These are phyloP conservation scores for Dendrocincla tyrannina DNA, from an alignment of 2,797 vertebrate genomes.

Conservation along the genomic window DNA sequence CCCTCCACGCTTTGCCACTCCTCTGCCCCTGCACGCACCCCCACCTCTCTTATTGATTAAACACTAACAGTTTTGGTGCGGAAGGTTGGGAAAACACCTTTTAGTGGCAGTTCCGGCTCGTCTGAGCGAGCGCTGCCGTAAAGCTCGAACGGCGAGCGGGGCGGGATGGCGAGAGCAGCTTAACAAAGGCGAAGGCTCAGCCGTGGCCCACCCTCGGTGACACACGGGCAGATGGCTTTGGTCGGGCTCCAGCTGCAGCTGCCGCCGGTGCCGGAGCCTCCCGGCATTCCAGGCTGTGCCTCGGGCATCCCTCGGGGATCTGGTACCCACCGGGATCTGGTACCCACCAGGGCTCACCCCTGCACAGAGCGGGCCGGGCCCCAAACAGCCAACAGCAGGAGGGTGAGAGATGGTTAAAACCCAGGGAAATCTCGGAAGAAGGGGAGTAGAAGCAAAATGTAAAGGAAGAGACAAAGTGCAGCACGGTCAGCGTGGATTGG, in stretches of 20 bases:
- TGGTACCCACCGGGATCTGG: no score
- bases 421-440: not conserved
- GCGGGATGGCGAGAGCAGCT: not conserved
- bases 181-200: not conserved
- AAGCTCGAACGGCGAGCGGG: not conserved
- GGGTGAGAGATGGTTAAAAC: not conserved
- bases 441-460: not conserved
- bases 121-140: not conserved
- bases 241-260: not conserved
- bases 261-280: not conserved
- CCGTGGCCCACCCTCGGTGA: not conserved
- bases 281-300: not conserved
- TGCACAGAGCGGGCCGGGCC: not conserved
- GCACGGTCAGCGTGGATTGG: rapidly evolving
- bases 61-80: not conserved
- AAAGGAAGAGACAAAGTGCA: not conserved
- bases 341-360: not conserved
- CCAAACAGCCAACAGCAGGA: not conserved
- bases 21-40: not conserved
- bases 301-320: not conserved
- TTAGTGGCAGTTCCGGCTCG: not conserved
- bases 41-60: not conserved
- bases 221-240: rapidly evolving
- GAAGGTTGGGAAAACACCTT: not conserved
- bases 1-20: not conserved